These are phyloP conservation scores for Pituophis catenifer DNA, from an alignment of 2,113 vertebrate species.

Conservation along the genomic window DNA sequence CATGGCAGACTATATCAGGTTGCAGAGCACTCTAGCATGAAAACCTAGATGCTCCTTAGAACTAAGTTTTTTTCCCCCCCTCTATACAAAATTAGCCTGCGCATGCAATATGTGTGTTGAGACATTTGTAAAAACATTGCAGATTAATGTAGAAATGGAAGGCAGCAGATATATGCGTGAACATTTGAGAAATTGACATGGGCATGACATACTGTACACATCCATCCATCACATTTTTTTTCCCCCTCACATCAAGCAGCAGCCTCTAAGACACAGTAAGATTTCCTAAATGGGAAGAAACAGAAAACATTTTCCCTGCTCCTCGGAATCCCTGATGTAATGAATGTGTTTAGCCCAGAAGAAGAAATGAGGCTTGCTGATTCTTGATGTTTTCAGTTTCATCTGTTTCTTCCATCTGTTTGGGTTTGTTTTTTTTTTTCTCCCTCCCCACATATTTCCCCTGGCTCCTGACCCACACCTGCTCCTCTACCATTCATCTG, in stretches of 20 bases:
- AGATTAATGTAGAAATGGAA: not conserved
- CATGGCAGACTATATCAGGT: not conserved
- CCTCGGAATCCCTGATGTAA: not conserved
- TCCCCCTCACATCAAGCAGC: not conserved
- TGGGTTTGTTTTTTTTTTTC: not conserved
- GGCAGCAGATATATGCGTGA: not conserved
- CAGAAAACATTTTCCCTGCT: not conserved
- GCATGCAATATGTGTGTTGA: not conserved
- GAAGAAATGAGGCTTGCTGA: not conserved
- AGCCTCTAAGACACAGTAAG: not conserved
- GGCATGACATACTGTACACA: not conserved
- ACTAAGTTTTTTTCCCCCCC: not conserved
- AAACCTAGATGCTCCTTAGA: not conserved
- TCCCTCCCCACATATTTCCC: not conserved
- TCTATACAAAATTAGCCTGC: not conserved
- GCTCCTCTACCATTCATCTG: not conserved
- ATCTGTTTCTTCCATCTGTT: constrained; percentile 7
- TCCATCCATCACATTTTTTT: not conserved
- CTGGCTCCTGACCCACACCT: not conserved
- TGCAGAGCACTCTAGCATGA: not conserved
- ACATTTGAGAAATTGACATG: not conserved
- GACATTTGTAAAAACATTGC: not conserved
- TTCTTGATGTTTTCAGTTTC: not conserved
- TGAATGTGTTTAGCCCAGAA: not conserved
- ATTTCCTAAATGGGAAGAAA: not conserved